Evolutionary conservation across 2,797 vertebrate species (phyloP).

Genomic region (Crax fasciolata): DNA sequence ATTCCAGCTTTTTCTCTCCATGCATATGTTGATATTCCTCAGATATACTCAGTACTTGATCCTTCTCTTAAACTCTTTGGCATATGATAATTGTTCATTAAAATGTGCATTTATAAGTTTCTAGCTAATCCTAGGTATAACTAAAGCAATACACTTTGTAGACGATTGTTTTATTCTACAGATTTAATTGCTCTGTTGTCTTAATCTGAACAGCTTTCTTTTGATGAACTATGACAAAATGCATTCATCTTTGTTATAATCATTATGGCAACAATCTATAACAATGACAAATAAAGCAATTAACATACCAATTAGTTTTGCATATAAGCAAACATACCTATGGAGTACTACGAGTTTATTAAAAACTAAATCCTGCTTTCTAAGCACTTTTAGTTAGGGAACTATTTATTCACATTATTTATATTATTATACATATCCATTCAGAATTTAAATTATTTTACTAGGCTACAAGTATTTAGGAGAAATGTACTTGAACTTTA

Average conservation of each 20-base stretch:
- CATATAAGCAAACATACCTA: neutral
- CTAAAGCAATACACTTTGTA: neutral
- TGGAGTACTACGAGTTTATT: neutral
- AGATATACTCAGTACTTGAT: neutral
- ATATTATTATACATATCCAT: neutral
- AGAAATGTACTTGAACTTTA: conserved; percentile 51
- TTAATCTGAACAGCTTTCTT: conserved; percentile 16
- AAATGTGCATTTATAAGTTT: neutral
- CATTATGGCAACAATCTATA: neutral
- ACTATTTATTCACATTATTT: conserved; percentile 1
- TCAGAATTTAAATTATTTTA: conserved; percentile 4
- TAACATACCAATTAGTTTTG: conserved; percentile 1
- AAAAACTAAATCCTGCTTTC: conserved; percentile 1
- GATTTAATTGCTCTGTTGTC: neutral
- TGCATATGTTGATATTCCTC: neutral
- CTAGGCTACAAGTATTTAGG: neutral
- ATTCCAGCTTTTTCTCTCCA: neutral
- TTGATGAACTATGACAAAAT: neutral
- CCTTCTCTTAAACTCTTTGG: neutral
- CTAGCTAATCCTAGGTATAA: neutral
- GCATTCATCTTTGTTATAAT: neutral
- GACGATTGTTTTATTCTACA: neutral
- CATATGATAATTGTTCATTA: neutral
- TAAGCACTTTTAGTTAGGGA: neutral
- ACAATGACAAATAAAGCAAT: conserved; percentile 19